Conservation (phyloP, 2,113 vertebrate species). For the Loxodonta africana region DNA sequence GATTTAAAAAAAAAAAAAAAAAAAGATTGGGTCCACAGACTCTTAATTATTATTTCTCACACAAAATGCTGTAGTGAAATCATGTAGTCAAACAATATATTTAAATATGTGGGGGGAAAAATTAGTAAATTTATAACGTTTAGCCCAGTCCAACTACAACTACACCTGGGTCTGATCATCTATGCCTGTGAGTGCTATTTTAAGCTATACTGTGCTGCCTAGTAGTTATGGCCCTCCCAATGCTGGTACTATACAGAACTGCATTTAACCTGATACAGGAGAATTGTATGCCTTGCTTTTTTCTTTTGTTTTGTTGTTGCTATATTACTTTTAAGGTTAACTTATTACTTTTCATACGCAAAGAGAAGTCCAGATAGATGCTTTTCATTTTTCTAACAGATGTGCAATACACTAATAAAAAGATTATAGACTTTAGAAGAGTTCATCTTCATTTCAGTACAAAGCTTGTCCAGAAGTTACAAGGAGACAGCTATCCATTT, state of each 20-base stretch:
- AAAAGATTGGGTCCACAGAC: not conserved
- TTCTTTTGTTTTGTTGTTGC: not conserved
- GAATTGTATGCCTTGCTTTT: not conserved
- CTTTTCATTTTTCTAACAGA: constrained; percentile 44
- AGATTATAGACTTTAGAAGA: constrained; percentile 9
- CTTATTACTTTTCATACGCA: constrained; percentile 36
- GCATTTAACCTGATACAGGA: not conserved
- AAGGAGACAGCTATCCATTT: not conserved
- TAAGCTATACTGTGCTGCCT: not conserved
- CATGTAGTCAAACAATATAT: not conserved
- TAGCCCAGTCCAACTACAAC: not conserved
- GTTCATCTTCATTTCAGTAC: constrained; percentile 27
- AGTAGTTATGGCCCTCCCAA: not conserved
- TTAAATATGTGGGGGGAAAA: constrained; percentile 19
- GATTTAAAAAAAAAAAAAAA: not conserved
- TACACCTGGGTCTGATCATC: not conserved
- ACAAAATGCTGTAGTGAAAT: constrained; percentile 16
- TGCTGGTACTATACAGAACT: not conserved
- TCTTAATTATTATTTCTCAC: not conserved
- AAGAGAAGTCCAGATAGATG: not conserved
- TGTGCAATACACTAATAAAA: constrained; percentile 26
- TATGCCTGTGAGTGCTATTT: not conserved
- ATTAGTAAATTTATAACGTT: not conserved
- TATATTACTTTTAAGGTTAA: constrained; percentile 56
- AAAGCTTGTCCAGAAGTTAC: constrained; percentile 50